Evolutionary conservation across 1,140 invertebrate genomes (phyloP).

Genomic region (Bombus fervidus): DNA sequence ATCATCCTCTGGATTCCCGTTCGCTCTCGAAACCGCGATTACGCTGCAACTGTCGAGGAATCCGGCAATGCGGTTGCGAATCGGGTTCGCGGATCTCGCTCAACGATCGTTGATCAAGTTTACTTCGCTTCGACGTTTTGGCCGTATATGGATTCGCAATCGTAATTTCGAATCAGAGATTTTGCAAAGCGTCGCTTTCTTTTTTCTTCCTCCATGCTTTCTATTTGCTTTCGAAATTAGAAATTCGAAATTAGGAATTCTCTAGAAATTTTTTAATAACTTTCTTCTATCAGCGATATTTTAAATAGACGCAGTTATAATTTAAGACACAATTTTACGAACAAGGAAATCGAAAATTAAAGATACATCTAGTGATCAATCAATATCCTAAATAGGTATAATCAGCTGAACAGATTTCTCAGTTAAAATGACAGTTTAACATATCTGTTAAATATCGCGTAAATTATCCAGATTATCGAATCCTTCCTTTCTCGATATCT

Average conservation of each 20-base stretch:
- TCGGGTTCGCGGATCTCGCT: constrained; percentile 5
- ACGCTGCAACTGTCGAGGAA: constrained; percentile 3
- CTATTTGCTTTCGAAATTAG: not conserved
- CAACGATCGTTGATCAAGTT: not conserved
- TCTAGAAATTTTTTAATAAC: not conserved
- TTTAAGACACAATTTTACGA: not conserved
- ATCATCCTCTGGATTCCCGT: constrained; percentile 30
- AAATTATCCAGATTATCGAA: not conserved
- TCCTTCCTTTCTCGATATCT: not conserved
- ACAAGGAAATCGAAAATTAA: not conserved
- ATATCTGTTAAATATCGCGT: not conserved
- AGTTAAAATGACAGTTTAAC: not conserved
- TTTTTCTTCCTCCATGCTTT: not conserved
- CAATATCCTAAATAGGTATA: no score
- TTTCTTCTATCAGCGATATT: not conserved
- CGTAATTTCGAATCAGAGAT: not conserved
- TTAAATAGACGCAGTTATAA: no score
- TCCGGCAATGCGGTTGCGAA: constrained; percentile 12
- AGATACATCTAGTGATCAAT: no score
- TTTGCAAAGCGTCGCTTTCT: not conserved
- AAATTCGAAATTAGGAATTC: not conserved
- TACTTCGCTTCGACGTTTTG: not conserved
- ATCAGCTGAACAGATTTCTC: not conserved
- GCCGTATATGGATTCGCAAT: not conserved
- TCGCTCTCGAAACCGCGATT: constrained; percentile 25